Percentiles rank a stretch among this genome's conserved stretches.
These are phyloP conservation scores for Cydia pomonella DNA, from an alignment of 1,140 invertebrate species.

Conservation along the genomic window DNA sequence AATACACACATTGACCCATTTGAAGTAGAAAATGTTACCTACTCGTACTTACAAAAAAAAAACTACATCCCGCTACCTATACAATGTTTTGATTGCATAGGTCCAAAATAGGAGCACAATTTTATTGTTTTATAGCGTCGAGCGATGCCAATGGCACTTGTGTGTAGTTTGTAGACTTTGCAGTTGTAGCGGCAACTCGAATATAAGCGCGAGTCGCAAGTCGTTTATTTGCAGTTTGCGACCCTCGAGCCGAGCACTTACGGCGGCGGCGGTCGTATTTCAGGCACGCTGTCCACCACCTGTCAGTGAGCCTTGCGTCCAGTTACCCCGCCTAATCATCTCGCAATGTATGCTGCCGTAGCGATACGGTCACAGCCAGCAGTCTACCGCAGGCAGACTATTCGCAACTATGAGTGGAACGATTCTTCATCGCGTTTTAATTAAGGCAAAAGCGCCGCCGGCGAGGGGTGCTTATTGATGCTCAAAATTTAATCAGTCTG, in stretches of 20 bases:
- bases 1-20: too few species aligned
- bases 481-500: conserved; percentile 19
- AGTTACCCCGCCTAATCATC: not conserved
- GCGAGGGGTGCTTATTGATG: conserved; percentile 18
- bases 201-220: not conserved
- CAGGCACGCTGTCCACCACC: not conserved
- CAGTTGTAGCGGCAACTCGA: not conserved
- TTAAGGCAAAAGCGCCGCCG: conserved; percentile 18
- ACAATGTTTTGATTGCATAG: not conserved
- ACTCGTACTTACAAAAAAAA: too few species aligned
- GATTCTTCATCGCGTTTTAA: conserved; percentile 17
- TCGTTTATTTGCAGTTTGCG: conserved; percentile 8
- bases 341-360: not conserved
- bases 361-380: not conserved
- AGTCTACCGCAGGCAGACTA: conserved; percentile 8
- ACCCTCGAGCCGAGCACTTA: conserved; percentile 5
- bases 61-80: too few species aligned
- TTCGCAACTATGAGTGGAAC: conserved; percentile 16
- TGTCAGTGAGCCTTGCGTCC: not conserved
- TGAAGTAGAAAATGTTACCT: too few species aligned
- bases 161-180: conserved; percentile 7
- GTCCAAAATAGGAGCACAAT: not conserved
- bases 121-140: not conserved
- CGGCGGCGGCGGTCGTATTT: not conserved
- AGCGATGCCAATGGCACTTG: not conserved